Base-by-base conservation (phyloP, 2,797 vertebrate genomes). In the Anguilla obscura region DNA sequence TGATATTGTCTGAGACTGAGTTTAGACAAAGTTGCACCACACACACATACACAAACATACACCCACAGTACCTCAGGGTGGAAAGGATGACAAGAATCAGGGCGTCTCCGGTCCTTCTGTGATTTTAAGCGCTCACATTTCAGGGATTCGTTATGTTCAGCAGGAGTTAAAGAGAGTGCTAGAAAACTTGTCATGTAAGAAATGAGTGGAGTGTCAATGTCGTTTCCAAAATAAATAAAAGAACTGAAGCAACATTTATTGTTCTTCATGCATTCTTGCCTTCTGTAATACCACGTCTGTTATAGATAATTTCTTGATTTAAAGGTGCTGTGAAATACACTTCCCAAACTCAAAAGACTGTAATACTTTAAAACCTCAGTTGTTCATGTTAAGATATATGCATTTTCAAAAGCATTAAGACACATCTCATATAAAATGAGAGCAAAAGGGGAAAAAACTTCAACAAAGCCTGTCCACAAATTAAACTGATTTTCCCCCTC, bases 111-210 rank as follows among this genome's bases (percentile, higher is more conserved):
- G 94, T 99, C 98, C 95, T 99, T 99, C 96, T 99, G 98, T 89
- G 97, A 97, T 95, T 99, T 99, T 92, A 99, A 95, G 89, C 98
- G 96, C 90, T 99, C 98, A 91, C 98, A 99, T 95, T 99, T 99
- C n/a, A 98, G 96, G 71, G 98, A 99, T 96, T 99, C 98, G 6
- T 99, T 99, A 97, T 99, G 98, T 99, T 95, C 95, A 96, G 50
- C 91, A 71, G 94, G 79, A 93, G 96, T 96, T 95, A 97, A 97
- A 95, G 95, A 93, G 83, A 71, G 52, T 85, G 36, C 40, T 76
- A 48, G 52, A 45, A 50, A 80, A 84, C 48, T 27, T 40, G 80
- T 50, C 48, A 27, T 80, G 79, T 79, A n/a, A 76, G 30, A 36
- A 40, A 82, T 30, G 54, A 71, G n/a, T 48, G 69, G 52, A 86